phyloP scores from a whole-genome alignment of 2,113 vertebrate genomes.

The Donacobius atricapilla region DNA sequence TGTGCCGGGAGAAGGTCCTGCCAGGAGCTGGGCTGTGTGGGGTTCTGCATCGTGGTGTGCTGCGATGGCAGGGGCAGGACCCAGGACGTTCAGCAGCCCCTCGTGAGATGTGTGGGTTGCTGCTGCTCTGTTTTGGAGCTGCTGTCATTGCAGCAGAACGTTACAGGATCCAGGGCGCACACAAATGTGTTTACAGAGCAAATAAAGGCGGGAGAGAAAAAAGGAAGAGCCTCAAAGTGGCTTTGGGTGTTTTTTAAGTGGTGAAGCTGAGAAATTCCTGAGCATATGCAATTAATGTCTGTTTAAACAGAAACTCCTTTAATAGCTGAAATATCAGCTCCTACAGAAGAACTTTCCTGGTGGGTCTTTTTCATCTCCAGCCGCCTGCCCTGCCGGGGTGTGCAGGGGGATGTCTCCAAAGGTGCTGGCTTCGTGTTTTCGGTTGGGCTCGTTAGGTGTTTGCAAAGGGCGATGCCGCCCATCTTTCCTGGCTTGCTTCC shows the following conservation, averaged over 20 bases:
- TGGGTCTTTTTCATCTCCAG: constrained; percentile 13
- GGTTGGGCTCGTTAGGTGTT: not conserved
- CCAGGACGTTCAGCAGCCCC: not conserved
- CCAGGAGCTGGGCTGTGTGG: not conserved
- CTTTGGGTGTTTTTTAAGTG: constrained; percentile 40
- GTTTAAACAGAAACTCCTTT: constrained; percentile 53
- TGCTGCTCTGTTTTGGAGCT: not conserved
- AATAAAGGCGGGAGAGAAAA: constrained; percentile 26
- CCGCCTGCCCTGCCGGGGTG: rapidly evolving
- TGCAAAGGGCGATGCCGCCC: not conserved
- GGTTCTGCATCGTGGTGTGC: not conserved
- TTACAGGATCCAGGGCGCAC: not conserved
- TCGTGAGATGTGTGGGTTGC: not conserved
- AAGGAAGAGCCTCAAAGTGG: constrained; percentile 35
- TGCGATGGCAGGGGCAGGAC: not conserved
- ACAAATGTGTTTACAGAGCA: constrained; percentile 28
- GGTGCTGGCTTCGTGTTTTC: not conserved
- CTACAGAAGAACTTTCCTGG: not conserved
- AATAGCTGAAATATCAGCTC: not conserved
- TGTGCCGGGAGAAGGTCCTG: not conserved
- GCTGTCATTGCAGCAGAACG: not conserved
- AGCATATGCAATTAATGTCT: constrained; percentile 3
- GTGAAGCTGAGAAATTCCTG: constrained; percentile 16
- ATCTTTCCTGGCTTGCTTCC: not conserved
- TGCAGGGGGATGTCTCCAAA: not conserved